phyloP scores from a whole-genome alignment of 2,888 invertebrate genomes.

The Autographa gamma region DNA sequence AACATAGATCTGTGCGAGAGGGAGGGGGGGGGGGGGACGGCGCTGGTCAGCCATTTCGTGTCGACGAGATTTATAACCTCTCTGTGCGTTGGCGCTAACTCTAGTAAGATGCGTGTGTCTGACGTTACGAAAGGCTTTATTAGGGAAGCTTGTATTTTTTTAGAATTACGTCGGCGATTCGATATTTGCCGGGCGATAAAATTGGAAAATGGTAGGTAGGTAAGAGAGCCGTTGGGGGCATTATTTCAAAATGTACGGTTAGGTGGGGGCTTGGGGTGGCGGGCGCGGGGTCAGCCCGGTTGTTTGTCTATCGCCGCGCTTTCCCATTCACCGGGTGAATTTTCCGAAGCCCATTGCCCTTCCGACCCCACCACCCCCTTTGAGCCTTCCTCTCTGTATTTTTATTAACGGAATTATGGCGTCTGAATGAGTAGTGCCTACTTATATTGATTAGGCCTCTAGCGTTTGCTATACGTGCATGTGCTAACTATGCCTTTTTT shows the following conservation, averaged over 20 bases:
- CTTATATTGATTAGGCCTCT: slow-evolving; percentile 84
- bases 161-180: slow-evolving; percentile 44
- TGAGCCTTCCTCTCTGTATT: slow-evolving; percentile 82
- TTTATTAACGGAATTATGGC: slow-evolving; percentile 88
- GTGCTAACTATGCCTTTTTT: slow-evolving; percentile 25
- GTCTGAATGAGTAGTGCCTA: slow-evolving; percentile 83
- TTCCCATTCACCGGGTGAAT: slow-evolving; percentile 88
- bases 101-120: slow-evolving; percentile 82
- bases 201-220: slow-evolving; percentile 68
- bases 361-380: slow-evolving; percentile 74
- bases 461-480: slow-evolving; percentile 44
- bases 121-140: slow-evolving; percentile 65
- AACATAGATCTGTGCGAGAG: slow-evolving; percentile 80
- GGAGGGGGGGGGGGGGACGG: slow-evolving; percentile 78
- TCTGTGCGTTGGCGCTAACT: slow-evolving; percentile 80
- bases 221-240: slow-evolving; percentile 76
- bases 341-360: slow-evolving; percentile 87
- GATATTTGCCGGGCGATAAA: slow-evolving; percentile 62
- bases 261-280: slow-evolving; percentile 65
- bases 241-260: slow-evolving; percentile 86
- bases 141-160: slow-evolving; percentile 39
- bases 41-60: slow-evolving; percentile 87
- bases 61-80: slow-evolving; percentile 88
- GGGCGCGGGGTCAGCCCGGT: slow-evolving; percentile 79
- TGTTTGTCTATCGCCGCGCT: slow-evolving; percentile 88